Base-by-base conservation (phyloP, 2,888 invertebrate species). In the Andrena bicolor region DNA sequence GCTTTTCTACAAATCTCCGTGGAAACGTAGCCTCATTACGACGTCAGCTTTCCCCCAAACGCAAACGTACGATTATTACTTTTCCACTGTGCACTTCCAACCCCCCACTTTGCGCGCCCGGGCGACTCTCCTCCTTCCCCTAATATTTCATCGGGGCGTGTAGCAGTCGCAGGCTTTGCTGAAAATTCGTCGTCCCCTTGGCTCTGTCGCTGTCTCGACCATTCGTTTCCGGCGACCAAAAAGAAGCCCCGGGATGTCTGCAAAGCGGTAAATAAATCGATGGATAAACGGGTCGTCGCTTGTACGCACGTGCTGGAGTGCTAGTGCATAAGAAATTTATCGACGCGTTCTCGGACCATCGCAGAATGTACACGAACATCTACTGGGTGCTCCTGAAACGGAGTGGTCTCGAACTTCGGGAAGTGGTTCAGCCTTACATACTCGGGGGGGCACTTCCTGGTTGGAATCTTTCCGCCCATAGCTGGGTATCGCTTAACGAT, bases 251-350 rank as follows among this genome's bases (percentile, higher is more conserved):
- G 56, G 41, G 41, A 53, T 72, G 78, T 61, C 72, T 82, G 80
- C 49, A 61, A 76, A 83, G 69, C 71, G 75, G 58, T 80, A 85
- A 78, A 83, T 83, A 86, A 88, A 88, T 76, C 84, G 84, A 84
- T 73, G 79, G 77, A 83, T 84, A 86, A 87, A 78, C 76, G 64
- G 77, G 66, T 61, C 78, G 63, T 58, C 76, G 60, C 74, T 53
- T 66, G 66, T 76, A 80, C 53, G 72, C 73, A 56, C 64, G 56
- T 76, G 56, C 58, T 80, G 69, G 60, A 61, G 76, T 51, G 76
- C 56, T 75, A 61, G 65, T 51, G 76, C 80, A 75, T 83, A 77
- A 80, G 77, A 81, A 85, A 87, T 87, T 88, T 81, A 87, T 88
- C 84, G 83, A 68, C 80, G 79, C 74, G 70, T 86, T 77, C 77